Conservation (phyloP, 2,888 invertebrate genomes). For the Prosapia bicincta region DNA sequence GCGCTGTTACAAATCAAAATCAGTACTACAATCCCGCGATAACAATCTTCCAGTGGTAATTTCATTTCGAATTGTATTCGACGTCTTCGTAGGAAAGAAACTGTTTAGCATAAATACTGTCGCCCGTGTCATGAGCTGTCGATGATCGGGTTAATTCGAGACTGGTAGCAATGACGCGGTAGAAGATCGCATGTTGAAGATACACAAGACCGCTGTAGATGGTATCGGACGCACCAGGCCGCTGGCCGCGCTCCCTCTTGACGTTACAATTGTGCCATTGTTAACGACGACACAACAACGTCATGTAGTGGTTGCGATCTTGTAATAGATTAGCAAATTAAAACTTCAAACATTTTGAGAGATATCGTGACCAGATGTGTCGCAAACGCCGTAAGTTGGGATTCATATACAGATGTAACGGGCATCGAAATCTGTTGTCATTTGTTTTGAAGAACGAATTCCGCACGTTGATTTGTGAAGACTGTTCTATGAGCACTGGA, state of each 20-base stretch:
- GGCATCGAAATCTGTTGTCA: neutral
- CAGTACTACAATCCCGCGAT: neutral
- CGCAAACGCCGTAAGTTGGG: neutral
- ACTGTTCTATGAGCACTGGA: too few species aligned
- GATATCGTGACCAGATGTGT: neutral
- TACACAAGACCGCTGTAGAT: neutral
- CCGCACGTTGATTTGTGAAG: too few species aligned
- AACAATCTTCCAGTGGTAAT: neutral
- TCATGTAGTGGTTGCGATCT: neutral
- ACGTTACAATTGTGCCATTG: conserved; percentile 2
- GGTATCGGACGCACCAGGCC: neutral
- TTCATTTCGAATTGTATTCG: neutral
- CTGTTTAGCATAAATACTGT: neutral
- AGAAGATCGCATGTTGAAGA: neutral
- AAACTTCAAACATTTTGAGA: neutral
- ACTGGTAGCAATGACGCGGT: neutral
- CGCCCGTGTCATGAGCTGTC: neutral
- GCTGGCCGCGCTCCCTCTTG: neutral
- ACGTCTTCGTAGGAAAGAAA: neutral
- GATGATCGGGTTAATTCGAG: neutral
- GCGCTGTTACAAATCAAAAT: neutral
- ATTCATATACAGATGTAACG: neutral
- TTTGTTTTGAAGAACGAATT: too few species aligned
- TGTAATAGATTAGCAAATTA: neutral
- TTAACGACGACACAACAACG: neutral